Evolutionary conservation across 2,888 invertebrate species (phyloP), one percentile per base, ranked within the genome.

Genomic region (Pocota personata): DNA sequence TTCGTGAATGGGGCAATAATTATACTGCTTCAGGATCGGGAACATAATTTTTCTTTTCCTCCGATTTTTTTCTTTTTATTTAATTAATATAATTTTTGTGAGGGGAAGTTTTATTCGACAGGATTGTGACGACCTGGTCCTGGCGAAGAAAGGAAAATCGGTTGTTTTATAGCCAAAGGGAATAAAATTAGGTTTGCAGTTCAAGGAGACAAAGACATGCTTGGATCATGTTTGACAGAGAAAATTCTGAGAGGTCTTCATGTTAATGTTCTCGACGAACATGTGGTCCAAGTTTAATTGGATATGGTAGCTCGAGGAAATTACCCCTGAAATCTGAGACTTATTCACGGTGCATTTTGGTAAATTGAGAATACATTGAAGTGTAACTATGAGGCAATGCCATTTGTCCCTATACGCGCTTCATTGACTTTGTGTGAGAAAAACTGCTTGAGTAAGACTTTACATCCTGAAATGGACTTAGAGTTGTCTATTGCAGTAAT

Each of bases 1-100:
- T 86, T 86, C 76, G 72, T 67, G 86, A 82, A 86, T 86, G 82
- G 71, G 72, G 66, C 86, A 86, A 86, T 86, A 86, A 86, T 86
- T 86, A 86, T 57, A 67, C 75, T 71, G 50, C 64, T 58, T 43
- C 58, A 8, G 82, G 60, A 60, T 76, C 64, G 62, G 24, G 82
- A 86, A 86, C 86, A 77, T 82, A 71, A 77, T 82, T 82, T 67
- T 76, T 72, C 30, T 71, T 60, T 67, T 60, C 30, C 37, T 48
- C 35, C 24, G 1, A 37, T 32, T 35, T 57, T 58, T 71, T 66
- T 58, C n/a, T 52, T 86, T 76, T 86, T 82, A 72, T 86, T 86
- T 86, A 86, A 86, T 86, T 86, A 86, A 86, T 86, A 72, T 86
- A 82, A 86, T 86, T 86, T 86, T 50, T 71, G 76, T 60, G 43